Percentiles rank a stretch among this genome's conserved stretches.
Conservation (phyloP, 2,113 vertebrate species). For the Lasiurus borealis region DNA sequence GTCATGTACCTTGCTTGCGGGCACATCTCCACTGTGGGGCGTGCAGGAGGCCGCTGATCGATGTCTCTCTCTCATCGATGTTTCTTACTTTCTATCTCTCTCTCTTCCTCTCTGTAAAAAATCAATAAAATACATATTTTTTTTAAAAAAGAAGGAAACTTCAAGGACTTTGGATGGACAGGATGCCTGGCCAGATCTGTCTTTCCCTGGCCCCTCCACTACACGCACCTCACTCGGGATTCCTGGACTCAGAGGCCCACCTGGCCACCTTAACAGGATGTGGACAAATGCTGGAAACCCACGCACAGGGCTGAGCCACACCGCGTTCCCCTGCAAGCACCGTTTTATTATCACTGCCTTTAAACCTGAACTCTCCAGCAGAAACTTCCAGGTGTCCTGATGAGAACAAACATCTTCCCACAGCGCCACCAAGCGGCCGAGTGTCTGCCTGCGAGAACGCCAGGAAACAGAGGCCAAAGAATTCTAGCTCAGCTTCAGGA, state of each 20-base stretch:
- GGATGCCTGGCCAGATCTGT: background rate
- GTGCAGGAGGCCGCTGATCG: no score
- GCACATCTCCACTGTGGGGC: no score
- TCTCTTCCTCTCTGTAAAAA: no score
- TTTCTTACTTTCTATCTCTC: no score
- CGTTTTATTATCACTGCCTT: background rate
- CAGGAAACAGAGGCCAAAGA: background rate
- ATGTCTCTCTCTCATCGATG: no score
- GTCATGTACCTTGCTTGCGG: no score
- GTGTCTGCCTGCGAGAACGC: background rate
- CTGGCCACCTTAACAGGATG: background rate
- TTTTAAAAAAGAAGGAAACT: no score
- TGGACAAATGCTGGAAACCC: background rate
- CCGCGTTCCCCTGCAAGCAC: no score
- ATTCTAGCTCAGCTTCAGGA: background rate
- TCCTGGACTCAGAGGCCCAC: background rate
- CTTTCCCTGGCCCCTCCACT: background rate
- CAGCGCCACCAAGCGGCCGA: slow-evolving; percentile 76
- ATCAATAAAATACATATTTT: no score
- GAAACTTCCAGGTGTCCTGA: background rate
- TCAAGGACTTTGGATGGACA: background rate
- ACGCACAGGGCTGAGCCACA: background rate
- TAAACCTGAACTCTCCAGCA: background rate
- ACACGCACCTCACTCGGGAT: background rate
- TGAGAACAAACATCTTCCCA: slow-evolving; percentile 25